A percentile compares a stretch with the other conserved stretches of the same genome.
Evolutionary conservation across 2,797 vertebrate genomes (phyloP).

Genomic region (Artibeus jamaicensis): DNA sequence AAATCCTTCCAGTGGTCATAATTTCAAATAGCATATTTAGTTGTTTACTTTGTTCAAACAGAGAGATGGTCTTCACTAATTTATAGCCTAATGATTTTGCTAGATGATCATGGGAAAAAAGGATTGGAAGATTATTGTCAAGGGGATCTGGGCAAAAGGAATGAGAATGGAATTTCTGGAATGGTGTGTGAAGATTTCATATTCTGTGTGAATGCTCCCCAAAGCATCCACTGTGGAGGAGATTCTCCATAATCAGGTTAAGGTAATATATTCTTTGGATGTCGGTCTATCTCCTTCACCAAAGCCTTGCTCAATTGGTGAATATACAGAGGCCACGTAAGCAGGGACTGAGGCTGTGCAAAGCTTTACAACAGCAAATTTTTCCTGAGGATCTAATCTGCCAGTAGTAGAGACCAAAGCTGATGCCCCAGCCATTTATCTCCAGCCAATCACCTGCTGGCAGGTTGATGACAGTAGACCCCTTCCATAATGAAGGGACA

Average conservation of each 20-base stretch:
- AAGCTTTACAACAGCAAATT: neutral
- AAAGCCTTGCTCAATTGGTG: neutral
- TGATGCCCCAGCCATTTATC: neutral
- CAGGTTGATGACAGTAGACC: neutral
- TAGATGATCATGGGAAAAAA: neutral
- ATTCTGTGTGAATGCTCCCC: neutral
- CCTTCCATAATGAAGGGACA: neutral
- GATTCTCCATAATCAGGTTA: neutral
- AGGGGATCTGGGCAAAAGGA: neutral
- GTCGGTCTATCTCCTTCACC: neutral
- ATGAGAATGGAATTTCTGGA: neutral
- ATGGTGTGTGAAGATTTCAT: neutral
- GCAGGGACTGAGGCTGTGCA: neutral
- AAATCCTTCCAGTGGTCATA: neutral
- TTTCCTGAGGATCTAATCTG: neutral
- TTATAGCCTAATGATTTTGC: neutral
- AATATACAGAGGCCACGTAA: neutral
- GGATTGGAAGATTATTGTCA: neutral
- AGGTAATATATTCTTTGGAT: neutral
- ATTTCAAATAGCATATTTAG: neutral
- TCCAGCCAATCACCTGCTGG: neutral
- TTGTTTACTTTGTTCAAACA: neutral
- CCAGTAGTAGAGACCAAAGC: neutral
- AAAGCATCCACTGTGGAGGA: neutral
- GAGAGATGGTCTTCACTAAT: neutral